Evolutionary conservation across 2,888 invertebrate genomes (phyloP).

Genomic region (Drosophila greeni): DNA sequence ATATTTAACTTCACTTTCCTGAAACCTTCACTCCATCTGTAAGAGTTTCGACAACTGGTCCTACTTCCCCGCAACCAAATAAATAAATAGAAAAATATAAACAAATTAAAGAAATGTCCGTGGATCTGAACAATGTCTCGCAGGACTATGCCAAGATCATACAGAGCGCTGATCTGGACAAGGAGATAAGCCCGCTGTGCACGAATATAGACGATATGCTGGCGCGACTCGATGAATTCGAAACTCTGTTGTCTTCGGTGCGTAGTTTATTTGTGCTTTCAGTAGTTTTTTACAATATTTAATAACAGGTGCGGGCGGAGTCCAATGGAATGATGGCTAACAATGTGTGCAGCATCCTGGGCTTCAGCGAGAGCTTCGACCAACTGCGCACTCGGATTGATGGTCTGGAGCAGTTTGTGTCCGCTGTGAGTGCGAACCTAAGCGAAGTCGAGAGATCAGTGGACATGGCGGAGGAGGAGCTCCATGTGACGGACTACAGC

Average conservation of each 20-base stretch:
- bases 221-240: constrained; percentile 83
- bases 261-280: not conserved
- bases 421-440: constrained; percentile 81
- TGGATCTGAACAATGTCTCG: constrained; percentile 58
- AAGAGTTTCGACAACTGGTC: not conserved
- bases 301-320: constrained; percentile 71
- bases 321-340: constrained; percentile 75
- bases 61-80: not conserved
- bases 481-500: constrained; percentile 82
- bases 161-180: constrained; percentile 80
- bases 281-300: too few relatives aligned
- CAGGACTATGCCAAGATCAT: constrained; percentile 81
- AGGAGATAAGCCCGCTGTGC: constrained; percentile 81
- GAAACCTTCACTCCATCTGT: not conserved
- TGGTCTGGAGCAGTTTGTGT: constrained; percentile 81
- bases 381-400: constrained; percentile 81
- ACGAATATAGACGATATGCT: constrained; percentile 84
- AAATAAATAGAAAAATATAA: constrained; percentile 2
- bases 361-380: constrained; percentile 80
- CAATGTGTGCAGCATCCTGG: constrained; percentile 80
- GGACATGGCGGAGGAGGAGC: constrained; percentile 82
- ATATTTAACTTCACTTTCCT: too few relatives aligned
- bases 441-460: constrained; percentile 81
- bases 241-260: constrained; percentile 81
- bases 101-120: not conserved